A percentile compares a stretch with the other conserved stretches of the same genome.
phyloP scores from a whole-genome alignment of 2,113 vertebrate species.

The Oncorhynchus gorbuscha region DNA sequence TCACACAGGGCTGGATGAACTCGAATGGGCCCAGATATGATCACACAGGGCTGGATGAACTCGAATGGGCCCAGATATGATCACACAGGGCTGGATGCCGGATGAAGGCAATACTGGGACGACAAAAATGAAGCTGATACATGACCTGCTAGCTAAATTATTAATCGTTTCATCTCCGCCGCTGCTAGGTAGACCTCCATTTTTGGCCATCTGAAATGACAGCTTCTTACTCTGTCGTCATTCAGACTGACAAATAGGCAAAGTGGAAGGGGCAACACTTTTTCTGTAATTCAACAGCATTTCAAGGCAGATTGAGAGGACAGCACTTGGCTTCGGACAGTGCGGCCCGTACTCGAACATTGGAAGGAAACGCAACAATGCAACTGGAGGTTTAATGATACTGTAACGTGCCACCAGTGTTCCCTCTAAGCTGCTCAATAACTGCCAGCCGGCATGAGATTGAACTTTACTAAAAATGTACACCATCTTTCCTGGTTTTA shows the following conservation, averaged over 20 bases:
- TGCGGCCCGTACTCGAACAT: not conserved
- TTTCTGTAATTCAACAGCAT: slow-evolving; percentile 69
- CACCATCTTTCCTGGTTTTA: no score
- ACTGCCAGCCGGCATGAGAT: no score
- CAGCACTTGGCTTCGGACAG: not conserved
- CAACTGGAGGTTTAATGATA: no score
- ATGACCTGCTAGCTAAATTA: slow-evolving; percentile 89
- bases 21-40: not conserved
- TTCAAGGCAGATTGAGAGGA: slow-evolving; percentile 62
- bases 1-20: not conserved
- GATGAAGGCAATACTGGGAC: slow-evolving; percentile 44
- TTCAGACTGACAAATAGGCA: slow-evolving; percentile 72
- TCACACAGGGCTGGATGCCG: no score
- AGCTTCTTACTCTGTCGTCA: slow-evolving; percentile 69
- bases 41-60: not conserved
- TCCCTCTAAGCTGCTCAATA: no score
- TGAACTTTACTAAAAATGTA: no score
- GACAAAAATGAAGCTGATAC: slow-evolving; percentile 77
- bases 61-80: not conserved
- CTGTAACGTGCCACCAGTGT: no score
- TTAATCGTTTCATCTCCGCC: slow-evolving; percentile 92
- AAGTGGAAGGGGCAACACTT: slow-evolving; percentile 74
- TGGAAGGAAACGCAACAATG: no score
- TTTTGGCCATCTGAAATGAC: slow-evolving; percentile 81
- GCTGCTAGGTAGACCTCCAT: slow-evolving; percentile 75